Base-by-base conservation (phyloP, 2,797 vertebrate species). In the Oryzias dopingdopingensis region DNA sequence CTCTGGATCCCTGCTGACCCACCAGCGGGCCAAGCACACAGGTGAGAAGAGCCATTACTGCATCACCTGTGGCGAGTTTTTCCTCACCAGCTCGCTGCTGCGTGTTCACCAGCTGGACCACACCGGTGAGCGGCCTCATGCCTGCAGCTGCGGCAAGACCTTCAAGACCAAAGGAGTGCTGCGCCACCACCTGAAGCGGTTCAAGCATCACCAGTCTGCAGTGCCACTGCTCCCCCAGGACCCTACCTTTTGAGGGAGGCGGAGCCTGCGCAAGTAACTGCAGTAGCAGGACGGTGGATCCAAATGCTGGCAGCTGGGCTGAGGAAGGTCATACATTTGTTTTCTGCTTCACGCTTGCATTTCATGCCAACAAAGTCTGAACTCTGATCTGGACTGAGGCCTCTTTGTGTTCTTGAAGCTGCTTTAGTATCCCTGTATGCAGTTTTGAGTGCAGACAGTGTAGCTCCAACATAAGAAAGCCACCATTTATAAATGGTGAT, bases 1-100 rank as follows among this genome's bases (percentile, higher is more conserved):
- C 0, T 86, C 86, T 0, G 83, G 84, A 12, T 74, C 73, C 0
- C 70, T 88, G 70, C 72, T 80, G 20, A 74, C 56, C 61, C 86
- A 88, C 72, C 81, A 63, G 48, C 49, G 81, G 0, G 41, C 74
- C 58, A 76, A 70, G 42, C 86, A 88, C 75, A 86, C 86, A 0
- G 77, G 84, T 0, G 86, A 86, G 71, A 84, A 83, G 62, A 85
- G 59, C 56, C 83, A 86, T 76, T 86, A 85, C 75, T 88, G 86
- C 70, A 40, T 81, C 66, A 85, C 80, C 56, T 88, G 84, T 0
- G 86, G 86, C 0, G 70, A 76, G 48, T 85, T 85, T 67, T 86
- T 86, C 79, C 71, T 79, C 69, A 86, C 81, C 45, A 79, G 75
- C 77, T 61, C 81, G 1, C 64, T 79, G 76, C 80, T 87, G 55